A percentile compares a stretch with the other conserved stretches of the same genome.
Evolutionary conservation across 2,888 invertebrate species (phyloP).

Genomic region (Chrysolina haemoptera): DNA sequence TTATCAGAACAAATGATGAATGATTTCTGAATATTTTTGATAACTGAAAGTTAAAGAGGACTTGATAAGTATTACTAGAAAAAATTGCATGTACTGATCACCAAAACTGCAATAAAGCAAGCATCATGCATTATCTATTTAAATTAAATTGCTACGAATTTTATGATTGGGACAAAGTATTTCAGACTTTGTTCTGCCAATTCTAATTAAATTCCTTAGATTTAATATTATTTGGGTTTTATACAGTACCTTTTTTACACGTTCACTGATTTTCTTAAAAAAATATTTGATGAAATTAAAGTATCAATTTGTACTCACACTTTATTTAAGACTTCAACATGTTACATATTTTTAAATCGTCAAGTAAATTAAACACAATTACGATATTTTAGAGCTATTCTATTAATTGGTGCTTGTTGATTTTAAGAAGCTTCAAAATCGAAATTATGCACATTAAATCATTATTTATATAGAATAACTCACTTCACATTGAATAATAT

Average conservation of each 20-base stretch:
- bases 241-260: constrained; percentile 6
- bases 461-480: constrained; percentile 18
- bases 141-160: not conserved
- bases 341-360: constrained; percentile 18
- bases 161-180: not conserved
- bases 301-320: not conserved
- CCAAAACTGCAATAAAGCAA: not conserved
- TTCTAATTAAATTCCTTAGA: not conserved
- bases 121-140: not conserved
- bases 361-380: constrained; percentile 1
- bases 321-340: constrained; percentile 12
- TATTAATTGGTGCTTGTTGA: constrained; percentile 3
- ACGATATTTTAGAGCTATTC: constrained; percentile 13
- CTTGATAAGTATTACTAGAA: no score
- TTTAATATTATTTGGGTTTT: not conserved
- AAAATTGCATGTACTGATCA: no score
- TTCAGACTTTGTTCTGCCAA: not conserved
- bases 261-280: not conserved
- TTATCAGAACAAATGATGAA: no score
- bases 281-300: constrained; percentile 8
- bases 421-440: constrained; percentile 5
- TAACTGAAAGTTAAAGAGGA: not conserved
- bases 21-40: no score
- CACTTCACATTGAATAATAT: constrained; percentile 10
- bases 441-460: constrained; percentile 4